Evolutionary conservation across 2,888 invertebrate species (phyloP).

Genomic region (Eubasilissa splendida): DNA sequence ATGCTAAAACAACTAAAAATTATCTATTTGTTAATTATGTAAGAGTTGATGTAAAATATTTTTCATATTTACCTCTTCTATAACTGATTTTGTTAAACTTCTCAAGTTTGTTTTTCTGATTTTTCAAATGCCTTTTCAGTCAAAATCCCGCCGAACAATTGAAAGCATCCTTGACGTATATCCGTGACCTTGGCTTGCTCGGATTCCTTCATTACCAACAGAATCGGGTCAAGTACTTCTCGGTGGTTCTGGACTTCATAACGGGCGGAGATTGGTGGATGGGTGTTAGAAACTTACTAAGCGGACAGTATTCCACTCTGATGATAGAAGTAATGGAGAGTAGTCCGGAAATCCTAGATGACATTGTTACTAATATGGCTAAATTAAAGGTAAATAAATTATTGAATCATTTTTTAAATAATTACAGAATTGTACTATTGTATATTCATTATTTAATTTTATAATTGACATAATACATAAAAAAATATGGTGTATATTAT

Average conservation of each 20-base stretch:
- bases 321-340: conserved; percentile 66
- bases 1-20: too few relatives aligned
- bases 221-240: conserved; percentile 65
- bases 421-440: too few relatives aligned
- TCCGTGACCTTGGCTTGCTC: conserved; percentile 66
- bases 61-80: too few relatives aligned
- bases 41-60: too few relatives aligned
- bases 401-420: too few relatives aligned
- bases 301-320: conserved; percentile 63
- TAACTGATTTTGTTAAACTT: too few relatives aligned
- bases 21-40: too few relatives aligned
- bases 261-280: conserved; percentile 69
- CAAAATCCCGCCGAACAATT: conserved; percentile 62
- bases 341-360: conserved; percentile 65
- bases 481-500: too few relatives aligned
- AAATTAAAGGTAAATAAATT: conserved; percentile 66
- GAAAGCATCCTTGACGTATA: conserved; percentile 63
- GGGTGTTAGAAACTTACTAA: conserved; percentile 63
- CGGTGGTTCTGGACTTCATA: conserved; percentile 65
- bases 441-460: too few relatives aligned
- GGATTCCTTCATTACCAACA: conserved; percentile 68
- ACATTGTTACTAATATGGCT: conserved; percentile 67
- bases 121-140: conserved; percentile 61
- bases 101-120: too few relatives aligned
- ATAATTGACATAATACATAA: too few relatives aligned